Conservation (phyloP, 2,113 vertebrate species). For the Megaceryle maxima region DNA sequence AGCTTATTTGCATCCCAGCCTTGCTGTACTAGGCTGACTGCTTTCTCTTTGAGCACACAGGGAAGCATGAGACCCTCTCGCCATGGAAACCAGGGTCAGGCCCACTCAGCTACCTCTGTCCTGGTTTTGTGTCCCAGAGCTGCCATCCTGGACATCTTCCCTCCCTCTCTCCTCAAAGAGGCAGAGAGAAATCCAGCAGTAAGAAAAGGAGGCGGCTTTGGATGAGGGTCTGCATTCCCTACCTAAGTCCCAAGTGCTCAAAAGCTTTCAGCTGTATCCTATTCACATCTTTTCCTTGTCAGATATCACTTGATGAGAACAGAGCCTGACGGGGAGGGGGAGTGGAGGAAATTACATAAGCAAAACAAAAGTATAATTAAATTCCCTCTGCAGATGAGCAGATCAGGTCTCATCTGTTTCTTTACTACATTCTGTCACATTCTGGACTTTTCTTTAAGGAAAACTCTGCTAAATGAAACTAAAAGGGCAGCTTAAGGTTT, state of each 20-base stretch:
- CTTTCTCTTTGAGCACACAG: neutral
- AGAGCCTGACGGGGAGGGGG: neutral
- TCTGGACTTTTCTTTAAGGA: constrained; percentile 15
- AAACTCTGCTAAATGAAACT: neutral
- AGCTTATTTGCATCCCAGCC: neutral
- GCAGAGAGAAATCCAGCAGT: neutral
- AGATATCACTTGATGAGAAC: neutral
- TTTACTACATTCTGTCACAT: constrained; percentile 5
- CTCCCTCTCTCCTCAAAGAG: neutral
- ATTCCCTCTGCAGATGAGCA: constrained; percentile 33
- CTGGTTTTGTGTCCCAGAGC: neutral
- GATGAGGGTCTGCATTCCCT: neutral
- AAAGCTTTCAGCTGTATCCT: constrained; percentile 42
- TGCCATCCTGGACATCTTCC: neutral
- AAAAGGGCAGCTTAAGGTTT: neutral
- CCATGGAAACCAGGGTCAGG: neutral
- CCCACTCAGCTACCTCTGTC: neutral
- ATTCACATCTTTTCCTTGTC: constrained; percentile 35
- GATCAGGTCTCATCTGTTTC: neutral
- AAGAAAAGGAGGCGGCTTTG: neutral
- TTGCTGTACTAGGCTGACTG: neutral
- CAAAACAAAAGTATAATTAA: constrained; percentile 43
- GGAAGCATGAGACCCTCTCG: neutral
- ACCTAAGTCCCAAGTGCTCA: constrained; percentile 7
- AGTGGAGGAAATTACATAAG: constrained; percentile 32